Percentiles rank a stretch among this genome's conserved stretches.
phyloP scores from a whole-genome alignment of 1,140 invertebrate genomes.

The Leguminivora glycinivorella region DNA sequence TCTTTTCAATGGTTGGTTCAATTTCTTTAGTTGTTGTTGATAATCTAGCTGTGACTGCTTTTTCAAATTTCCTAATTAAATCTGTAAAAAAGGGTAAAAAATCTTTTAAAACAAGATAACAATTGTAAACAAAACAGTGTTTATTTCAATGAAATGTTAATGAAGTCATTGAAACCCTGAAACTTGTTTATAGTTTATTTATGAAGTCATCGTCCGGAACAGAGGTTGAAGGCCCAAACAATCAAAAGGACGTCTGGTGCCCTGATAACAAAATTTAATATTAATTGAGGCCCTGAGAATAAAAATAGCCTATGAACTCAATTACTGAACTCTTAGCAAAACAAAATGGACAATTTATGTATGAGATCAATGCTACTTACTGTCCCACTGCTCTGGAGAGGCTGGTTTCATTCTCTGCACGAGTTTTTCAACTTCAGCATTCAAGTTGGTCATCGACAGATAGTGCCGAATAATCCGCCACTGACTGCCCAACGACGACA shows the following conservation, averaged over 20 bases:
- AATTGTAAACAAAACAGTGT: no score
- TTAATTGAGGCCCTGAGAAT: background rate
- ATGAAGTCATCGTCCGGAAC: background rate
- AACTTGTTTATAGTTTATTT: background rate
- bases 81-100: slow-evolving; percentile 42
- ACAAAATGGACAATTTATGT: background rate
- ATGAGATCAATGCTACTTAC: slow-evolving; percentile 48
- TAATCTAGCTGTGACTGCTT: slow-evolving; percentile 46
- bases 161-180: background rate
- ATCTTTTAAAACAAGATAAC: background rate
- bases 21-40: slow-evolving; percentile 39
- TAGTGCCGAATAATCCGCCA: slow-evolving; percentile 70
- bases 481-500: slow-evolving; percentile 71
- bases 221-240: background rate
- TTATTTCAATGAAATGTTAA: no score
- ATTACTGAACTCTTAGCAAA: background rate
- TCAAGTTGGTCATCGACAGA: slow-evolving; percentile 63
- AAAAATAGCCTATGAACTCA: slow-evolving; percentile 19
- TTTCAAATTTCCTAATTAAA: slow-evolving; percentile 63
- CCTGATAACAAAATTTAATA: background rate
- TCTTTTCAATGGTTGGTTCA: slow-evolving; percentile 29
- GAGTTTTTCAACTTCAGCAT: slow-evolving; percentile 67
- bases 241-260: background rate
- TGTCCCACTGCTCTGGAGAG: slow-evolving; percentile 71
- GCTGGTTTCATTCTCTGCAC: slow-evolving; percentile 67